Percentiles rank a stretch among this genome's conserved stretches.
These are phyloP conservation scores for Zoanthus gigantus DNA, from an alignment of 92 coral and sea anemone genomes.

Conservation along the genomic window DNA sequence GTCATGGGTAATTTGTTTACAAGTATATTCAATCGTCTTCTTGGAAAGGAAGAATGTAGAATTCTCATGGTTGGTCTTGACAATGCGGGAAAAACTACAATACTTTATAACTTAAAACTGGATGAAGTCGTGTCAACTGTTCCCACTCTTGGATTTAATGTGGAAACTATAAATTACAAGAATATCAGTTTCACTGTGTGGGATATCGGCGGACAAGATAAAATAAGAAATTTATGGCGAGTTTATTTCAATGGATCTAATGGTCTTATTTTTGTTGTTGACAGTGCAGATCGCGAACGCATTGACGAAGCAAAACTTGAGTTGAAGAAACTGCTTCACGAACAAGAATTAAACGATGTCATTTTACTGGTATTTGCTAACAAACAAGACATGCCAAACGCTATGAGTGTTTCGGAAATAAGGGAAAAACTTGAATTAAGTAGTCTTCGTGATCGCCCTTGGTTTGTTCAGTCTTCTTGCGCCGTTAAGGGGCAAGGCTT, in stretches of 20 bases:
- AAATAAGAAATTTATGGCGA: slow-evolving; percentile 94
- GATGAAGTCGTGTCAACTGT: slow-evolving; percentile 92
- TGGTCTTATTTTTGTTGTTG: slow-evolving; percentile 93
- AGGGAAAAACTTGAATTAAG: slow-evolving; percentile 89
- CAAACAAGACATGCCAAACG: slow-evolving; percentile 92
- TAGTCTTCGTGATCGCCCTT: slow-evolving; percentile 77
- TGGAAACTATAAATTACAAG: slow-evolving; percentile 93
- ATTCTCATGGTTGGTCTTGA: slow-evolving; percentile 97
- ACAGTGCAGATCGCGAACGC: slow-evolving; percentile 92
- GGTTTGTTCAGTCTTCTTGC: slow-evolving; percentile 96
- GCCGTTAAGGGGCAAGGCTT: slow-evolving; percentile 96
- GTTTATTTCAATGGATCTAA: slow-evolving; percentile 93
- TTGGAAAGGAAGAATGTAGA: slow-evolving; percentile 94
- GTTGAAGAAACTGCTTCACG: slow-evolving; percentile 79
- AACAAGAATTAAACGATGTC: slow-evolving; percentile 83
- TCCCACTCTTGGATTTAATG: slow-evolving; percentile 96
- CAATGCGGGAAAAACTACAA: slow-evolving; percentile 98
- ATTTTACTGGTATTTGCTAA: slow-evolving; percentile 92
- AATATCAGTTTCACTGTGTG: slow-evolving; percentile 96
- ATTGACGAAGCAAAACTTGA: slow-evolving; percentile 83
- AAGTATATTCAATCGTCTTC: slow-evolving; percentile 79
- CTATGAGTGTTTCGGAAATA: slow-evolving; percentile 89
- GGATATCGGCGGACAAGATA: slow-evolving; percentile 99
- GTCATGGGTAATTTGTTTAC: slow-evolving; percentile 86
- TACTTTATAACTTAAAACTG: slow-evolving; percentile 88